Percentiles rank a stretch among this genome's conserved stretches.
Evolutionary conservation across 2,888 invertebrate species (phyloP).

Genomic region (Sminthurinus aureus): DNA sequence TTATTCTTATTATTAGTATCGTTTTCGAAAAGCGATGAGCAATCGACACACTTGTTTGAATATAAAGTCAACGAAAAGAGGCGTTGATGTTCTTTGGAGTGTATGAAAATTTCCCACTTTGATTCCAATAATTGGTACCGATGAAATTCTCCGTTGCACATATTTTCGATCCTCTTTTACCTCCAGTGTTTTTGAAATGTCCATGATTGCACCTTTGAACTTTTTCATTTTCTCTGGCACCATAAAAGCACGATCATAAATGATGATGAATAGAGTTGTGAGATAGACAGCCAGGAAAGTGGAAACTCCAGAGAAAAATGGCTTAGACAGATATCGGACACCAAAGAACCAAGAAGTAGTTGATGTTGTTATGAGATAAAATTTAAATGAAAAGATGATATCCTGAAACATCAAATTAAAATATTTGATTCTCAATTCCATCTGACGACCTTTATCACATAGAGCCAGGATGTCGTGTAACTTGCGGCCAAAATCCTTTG

Average conservation of each 20-base stretch:
- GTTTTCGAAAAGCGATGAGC: slow-evolving; percentile 20
- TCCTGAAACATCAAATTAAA: slow-evolving; percentile 31
- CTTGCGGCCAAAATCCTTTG: slow-evolving; percentile 8
- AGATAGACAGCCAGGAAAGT: slow-evolving; percentile 19
- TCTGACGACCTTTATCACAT: slow-evolving; percentile 23
- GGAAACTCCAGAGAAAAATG: neutral
- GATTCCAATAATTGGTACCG: slow-evolving; percentile 24
- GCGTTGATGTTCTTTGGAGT: slow-evolving; percentile 26
- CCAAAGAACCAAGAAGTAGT: slow-evolving; percentile 34
- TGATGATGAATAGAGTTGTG: slow-evolving; percentile 27
- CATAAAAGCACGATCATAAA: slow-evolving; percentile 36
- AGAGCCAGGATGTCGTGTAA: neutral
- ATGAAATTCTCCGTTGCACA: slow-evolving; percentile 4
- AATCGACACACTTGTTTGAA: slow-evolving; percentile 24
- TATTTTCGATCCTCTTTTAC: neutral
- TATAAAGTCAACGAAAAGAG: slow-evolving; percentile 32
- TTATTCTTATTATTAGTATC: too few species aligned
- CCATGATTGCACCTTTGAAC: slow-evolving; percentile 19
- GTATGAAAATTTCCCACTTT: slow-evolving; percentile 33
- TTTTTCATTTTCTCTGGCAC: slow-evolving; percentile 24
- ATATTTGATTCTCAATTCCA: slow-evolving; percentile 26
- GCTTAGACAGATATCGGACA: neutral
- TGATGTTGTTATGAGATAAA: slow-evolving; percentile 28
- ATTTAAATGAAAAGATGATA: slow-evolving; percentile 29
- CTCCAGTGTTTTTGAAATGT: neutral